Evolutionary conservation across 1,140 invertebrate genomes (phyloP).

Genomic region (Ceratina australensis): DNA sequence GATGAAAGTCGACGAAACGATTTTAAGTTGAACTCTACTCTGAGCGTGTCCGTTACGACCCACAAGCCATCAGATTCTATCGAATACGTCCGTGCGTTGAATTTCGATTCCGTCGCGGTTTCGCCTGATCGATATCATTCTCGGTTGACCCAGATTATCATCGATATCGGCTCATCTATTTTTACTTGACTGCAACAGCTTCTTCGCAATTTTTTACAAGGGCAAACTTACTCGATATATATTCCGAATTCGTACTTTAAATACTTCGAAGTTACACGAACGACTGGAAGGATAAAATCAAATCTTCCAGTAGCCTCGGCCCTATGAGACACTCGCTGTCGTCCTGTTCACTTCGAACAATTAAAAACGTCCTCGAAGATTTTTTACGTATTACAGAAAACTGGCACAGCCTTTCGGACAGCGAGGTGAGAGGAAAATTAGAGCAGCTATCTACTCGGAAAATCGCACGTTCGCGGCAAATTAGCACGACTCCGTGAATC

Average conservation of each 20-base stretch:
- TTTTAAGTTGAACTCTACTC: no score
- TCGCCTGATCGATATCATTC: slow-evolving; percentile 31
- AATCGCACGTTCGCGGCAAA: not conserved
- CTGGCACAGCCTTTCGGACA: no score
- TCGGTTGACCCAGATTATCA: slow-evolving; percentile 37
- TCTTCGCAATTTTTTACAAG: slow-evolving; percentile 1
- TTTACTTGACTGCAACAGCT: not conserved
- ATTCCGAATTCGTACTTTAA: not conserved
- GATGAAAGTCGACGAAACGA: no score
- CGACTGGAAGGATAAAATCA: not conserved
- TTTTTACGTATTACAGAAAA: not conserved
- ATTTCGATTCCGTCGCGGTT: slow-evolving; percentile 28
- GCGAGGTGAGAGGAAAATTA: slow-evolving; percentile 23
- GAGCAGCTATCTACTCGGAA: slow-evolving; percentile 15
- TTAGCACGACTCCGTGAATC: no score
- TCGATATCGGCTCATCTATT: slow-evolving; percentile 34
- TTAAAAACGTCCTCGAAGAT: not conserved
- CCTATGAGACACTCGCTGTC: not conserved
- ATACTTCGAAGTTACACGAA: not conserved
- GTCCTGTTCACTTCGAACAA: not conserved
- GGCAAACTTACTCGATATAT: not conserved
- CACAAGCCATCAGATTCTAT: slow-evolving; percentile 2
- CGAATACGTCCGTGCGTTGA: slow-evolving; percentile 21
- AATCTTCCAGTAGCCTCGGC: no score
- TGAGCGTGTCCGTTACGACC: not conserved